Conservation (phyloP, 2,797 vertebrate species). For the Bovichtus variegatus region DNA sequence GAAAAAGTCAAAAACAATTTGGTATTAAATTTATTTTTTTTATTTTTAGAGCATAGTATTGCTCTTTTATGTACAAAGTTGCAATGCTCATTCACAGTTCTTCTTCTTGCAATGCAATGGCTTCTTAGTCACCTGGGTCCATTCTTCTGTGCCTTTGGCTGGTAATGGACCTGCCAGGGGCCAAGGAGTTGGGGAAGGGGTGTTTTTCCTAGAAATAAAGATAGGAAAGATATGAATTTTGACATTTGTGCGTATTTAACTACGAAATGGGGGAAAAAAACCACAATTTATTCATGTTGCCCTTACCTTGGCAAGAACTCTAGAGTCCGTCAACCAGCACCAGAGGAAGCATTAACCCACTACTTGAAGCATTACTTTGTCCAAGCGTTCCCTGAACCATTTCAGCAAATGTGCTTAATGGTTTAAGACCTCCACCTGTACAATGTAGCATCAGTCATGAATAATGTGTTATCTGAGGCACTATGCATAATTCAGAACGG, state of each 20-base stretch:
- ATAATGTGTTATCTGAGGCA: slow-evolving; percentile 24
- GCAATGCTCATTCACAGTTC: not conserved
- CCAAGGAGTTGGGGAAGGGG: not conserved
- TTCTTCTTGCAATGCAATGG: not conserved
- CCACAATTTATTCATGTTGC: not conserved
- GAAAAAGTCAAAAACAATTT: not conserved
- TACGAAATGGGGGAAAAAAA: not conserved
- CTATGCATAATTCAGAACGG: slow-evolving; percentile 39
- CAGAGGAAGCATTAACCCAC: slow-evolving; percentile 5
- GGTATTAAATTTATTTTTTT: not conserved
- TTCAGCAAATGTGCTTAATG: slow-evolving; percentile 27
- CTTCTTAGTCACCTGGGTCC: slow-evolving; percentile 5
- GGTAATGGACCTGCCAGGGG: not conserved
- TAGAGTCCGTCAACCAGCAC: not conserved
- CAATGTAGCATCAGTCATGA: slow-evolving; percentile 29
- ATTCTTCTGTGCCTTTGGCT: not conserved
- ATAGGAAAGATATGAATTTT: not conserved
- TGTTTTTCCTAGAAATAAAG: slow-evolving; percentile 27
- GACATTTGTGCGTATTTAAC: not conserved
- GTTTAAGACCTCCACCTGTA: slow-evolving; percentile 43
- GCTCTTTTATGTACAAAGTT: not conserved
- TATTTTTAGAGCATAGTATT: not conserved
- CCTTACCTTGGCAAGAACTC: slow-evolving; percentile 34
- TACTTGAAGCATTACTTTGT: slow-evolving; percentile 20
- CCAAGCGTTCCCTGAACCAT: slow-evolving; percentile 12